These are phyloP conservation scores for Sander lucioperca DNA, from an alignment of 2,113 vertebrate genomes.

Conservation along the genomic window DNA sequence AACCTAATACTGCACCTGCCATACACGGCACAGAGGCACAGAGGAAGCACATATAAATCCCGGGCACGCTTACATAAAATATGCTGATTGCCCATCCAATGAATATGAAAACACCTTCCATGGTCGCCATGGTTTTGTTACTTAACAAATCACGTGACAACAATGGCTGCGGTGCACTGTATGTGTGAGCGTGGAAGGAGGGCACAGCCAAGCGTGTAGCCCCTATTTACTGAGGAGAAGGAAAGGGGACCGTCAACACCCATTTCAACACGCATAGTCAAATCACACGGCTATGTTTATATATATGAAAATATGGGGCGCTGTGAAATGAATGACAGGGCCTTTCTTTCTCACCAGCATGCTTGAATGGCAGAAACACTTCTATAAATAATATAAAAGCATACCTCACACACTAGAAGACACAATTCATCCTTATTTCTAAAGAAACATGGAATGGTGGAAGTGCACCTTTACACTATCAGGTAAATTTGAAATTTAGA, in stretches of 20 bases:
- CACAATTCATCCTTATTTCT: constrained; percentile 15
- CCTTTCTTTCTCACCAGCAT: constrained; percentile 23
- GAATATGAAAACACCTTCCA: constrained; percentile 79
- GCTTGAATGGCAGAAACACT: background rate
- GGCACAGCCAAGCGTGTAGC: constrained; percentile 27
- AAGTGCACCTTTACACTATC: constrained; percentile 18
- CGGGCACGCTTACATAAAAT: constrained; percentile 69
- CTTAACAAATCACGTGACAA: constrained; percentile 80
- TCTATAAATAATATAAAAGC: constrained; percentile 47
- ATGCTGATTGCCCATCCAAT: constrained; percentile 79
- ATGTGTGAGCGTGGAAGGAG: constrained; percentile 48
- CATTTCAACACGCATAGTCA: constrained; percentile 39
- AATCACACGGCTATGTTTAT: constrained; percentile 28
- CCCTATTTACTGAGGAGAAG: constrained; percentile 25
- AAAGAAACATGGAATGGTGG: background rate
- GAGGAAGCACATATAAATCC: constrained; percentile 52
- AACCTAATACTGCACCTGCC: constrained; percentile 55
- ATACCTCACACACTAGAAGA: constrained; percentile 13
- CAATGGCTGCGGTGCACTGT: constrained; percentile 65
- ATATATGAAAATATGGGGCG: constrained; percentile 25
- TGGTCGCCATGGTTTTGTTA: constrained; percentile 80
- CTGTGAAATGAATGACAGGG: constrained; percentile 18
- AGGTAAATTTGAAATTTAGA: constrained; percentile 20
- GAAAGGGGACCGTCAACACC: constrained; percentile 21
- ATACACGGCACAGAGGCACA: constrained; percentile 37